A percentile compares a stretch with the other conserved stretches of the same genome.
Evolutionary conservation across 2,113 vertebrate genomes (phyloP).

Genomic region (Sula dactylatra): DNA sequence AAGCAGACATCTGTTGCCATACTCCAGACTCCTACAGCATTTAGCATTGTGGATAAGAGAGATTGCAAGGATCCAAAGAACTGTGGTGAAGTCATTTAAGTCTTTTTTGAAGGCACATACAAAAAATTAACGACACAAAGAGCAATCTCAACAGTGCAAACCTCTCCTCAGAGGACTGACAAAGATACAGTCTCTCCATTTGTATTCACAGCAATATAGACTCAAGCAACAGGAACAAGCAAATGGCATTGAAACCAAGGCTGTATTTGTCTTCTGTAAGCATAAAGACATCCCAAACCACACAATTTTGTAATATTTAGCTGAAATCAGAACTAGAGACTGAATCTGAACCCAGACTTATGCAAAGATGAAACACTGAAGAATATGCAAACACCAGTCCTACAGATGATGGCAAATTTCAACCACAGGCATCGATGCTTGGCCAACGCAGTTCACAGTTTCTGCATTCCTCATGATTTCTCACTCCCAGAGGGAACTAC

Average conservation of each 20-base stretch:
- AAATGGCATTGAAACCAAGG: not conserved
- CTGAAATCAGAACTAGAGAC: not conserved
- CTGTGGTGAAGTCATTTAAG: not conserved
- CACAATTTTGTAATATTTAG: not conserved
- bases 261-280: not conserved
- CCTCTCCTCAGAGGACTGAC: not conserved
- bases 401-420: not conserved
- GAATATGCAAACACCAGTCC: not conserved
- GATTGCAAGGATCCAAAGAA: conserved; percentile 3
- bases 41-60: not conserved
- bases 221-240: not conserved
- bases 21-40: not conserved
- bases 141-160: conserved; percentile 12
- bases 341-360: not conserved
- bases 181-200: not conserved
- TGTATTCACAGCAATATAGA: not conserved
- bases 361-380: not conserved
- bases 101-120: not conserved
- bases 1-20: conserved; percentile 6
- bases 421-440: not conserved
- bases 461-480: not conserved
- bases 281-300: not conserved
- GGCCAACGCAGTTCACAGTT: not conserved
- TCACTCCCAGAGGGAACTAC: not conserved
- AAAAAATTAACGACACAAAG: not conserved